Percentiles rank a stretch among this genome's conserved stretches.
phyloP scores from a whole-genome alignment of 92 coral and sea anemone genomes.

The Blastomussa wellsi region DNA sequence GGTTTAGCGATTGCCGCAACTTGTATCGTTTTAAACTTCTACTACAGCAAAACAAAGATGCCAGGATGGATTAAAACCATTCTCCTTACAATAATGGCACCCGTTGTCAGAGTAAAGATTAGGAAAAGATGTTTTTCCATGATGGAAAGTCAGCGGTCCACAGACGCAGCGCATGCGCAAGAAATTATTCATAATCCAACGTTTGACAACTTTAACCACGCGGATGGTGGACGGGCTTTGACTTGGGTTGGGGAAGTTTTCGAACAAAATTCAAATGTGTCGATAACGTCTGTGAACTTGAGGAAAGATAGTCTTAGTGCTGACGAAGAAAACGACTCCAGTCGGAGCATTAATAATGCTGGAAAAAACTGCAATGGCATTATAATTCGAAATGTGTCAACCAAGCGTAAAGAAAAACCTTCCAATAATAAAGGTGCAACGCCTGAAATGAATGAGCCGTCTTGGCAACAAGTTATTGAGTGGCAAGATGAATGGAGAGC shows the following conservation, averaged over 20 bases:
- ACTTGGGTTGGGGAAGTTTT: slow-evolving; percentile 29
- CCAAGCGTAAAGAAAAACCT: neutral
- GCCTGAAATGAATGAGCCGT: slow-evolving; percentile 23
- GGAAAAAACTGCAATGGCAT: slow-evolving; percentile 15
- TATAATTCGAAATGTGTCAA: neutral
- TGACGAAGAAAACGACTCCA: slow-evolving; percentile 2
- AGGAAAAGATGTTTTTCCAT: slow-evolving; percentile 13
- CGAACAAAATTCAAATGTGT: slow-evolving; percentile 21
- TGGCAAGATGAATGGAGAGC: slow-evolving; percentile 81
- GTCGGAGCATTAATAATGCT: neutral
- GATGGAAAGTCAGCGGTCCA: slow-evolving; percentile 3
- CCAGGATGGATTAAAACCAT: slow-evolving; percentile 67
- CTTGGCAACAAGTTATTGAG: slow-evolving; percentile 29
- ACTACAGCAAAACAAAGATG: slow-evolving; percentile 81
- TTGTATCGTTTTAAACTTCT: slow-evolving; percentile 69
- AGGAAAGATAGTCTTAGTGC: slow-evolving; percentile 12
- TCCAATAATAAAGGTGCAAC: neutral
- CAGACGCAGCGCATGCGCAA: slow-evolving; percentile 22
- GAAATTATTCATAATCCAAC: slow-evolving; percentile 37
- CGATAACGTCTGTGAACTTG: slow-evolving; percentile 19
- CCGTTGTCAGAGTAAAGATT: slow-evolving; percentile 43
- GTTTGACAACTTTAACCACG: slow-evolving; percentile 28
- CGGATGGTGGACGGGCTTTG: slow-evolving; percentile 18
- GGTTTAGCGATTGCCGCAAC: slow-evolving; percentile 76
- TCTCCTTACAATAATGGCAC: slow-evolving; percentile 60